Evolutionary conservation across 2,113 vertebrate species (phyloP).

Genomic region (Proteles cristata): DNA sequence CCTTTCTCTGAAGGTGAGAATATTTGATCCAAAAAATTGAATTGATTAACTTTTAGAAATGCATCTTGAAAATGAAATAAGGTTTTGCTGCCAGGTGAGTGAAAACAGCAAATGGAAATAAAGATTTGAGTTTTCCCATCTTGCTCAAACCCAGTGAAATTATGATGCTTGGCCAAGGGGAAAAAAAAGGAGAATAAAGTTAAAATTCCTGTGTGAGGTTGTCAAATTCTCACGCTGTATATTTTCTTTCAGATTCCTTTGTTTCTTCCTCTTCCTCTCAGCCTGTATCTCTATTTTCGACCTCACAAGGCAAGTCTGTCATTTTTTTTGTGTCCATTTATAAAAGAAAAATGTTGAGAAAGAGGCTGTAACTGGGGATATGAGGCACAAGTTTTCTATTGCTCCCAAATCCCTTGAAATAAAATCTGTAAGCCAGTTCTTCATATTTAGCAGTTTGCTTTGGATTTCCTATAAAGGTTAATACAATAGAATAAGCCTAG

Average conservation of each 20-base stretch:
- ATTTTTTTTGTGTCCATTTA: conserved; percentile 88
- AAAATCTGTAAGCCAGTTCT: conserved; percentile 44
- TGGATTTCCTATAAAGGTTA: neutral
- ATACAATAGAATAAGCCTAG: neutral
- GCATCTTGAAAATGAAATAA: conserved; percentile 32
- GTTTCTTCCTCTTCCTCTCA: conserved; percentile 93
- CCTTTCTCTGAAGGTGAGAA: neutral
- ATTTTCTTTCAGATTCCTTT: conserved; percentile 97
- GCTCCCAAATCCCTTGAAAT: conserved; percentile 60
- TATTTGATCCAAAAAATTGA: conserved; percentile 11
- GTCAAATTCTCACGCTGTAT: conserved; percentile 89
- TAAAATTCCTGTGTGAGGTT: conserved; percentile 66
- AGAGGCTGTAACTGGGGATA: conserved; percentile 85
- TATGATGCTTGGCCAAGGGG: neutral
- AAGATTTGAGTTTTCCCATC: neutral
- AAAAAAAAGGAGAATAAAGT: conserved; percentile 2
- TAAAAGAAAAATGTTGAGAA: conserved; percentile 85
- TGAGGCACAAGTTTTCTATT: conserved; percentile 79
- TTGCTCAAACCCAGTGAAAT: conserved; percentile 28
- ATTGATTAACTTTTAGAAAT: conserved; percentile 50
- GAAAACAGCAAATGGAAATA: conserved; percentile 51
- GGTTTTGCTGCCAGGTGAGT: conserved; percentile 77
- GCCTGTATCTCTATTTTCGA: conserved; percentile 97
- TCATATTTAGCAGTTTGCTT: conserved; percentile 37
- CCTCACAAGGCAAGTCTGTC: conserved; percentile 96